Percentiles rank a stretch among this genome's conserved stretches.
Evolutionary conservation across 2,888 invertebrate species (phyloP).

Genomic region (Microctonus aethiopoides): DNA sequence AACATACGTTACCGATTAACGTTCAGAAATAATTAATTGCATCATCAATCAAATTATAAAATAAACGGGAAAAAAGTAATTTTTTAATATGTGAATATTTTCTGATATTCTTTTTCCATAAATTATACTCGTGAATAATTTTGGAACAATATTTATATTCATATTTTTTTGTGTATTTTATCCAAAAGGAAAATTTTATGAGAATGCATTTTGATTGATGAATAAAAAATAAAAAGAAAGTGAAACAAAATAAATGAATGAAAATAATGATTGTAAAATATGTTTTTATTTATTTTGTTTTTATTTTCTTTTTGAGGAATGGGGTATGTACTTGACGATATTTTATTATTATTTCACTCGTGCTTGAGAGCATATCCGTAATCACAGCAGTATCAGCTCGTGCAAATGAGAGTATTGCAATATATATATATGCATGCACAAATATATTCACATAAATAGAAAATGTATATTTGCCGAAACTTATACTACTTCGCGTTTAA

Average conservation of each 20-base stretch:
- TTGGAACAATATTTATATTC: no score
- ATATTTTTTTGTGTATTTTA: no score
- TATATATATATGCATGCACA: no score
- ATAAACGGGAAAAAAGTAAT: background rate
- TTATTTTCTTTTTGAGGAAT: background rate
- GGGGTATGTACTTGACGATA: background rate
- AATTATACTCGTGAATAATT: background rate
- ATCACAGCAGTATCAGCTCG: background rate
- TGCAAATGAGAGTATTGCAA: background rate
- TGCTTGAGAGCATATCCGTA: background rate
- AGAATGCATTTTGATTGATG: no score
- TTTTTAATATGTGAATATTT: background rate
- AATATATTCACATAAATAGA: no score
- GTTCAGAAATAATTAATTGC: background rate
- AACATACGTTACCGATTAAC: background rate
- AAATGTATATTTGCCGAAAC: no score
- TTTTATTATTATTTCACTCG: slow-evolving; percentile 5
- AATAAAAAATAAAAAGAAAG: no score
- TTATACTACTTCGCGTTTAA: no score
- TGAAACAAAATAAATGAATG: no score
- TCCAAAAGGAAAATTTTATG: no score
- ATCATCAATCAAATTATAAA: background rate
- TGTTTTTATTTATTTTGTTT: no score
- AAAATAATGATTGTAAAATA: no score
- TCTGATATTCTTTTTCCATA: background rate